These are phyloP conservation scores for Oncorhynchus keta DNA, from an alignment of 2,113 vertebrate genomes.

Conservation along the genomic window DNA sequence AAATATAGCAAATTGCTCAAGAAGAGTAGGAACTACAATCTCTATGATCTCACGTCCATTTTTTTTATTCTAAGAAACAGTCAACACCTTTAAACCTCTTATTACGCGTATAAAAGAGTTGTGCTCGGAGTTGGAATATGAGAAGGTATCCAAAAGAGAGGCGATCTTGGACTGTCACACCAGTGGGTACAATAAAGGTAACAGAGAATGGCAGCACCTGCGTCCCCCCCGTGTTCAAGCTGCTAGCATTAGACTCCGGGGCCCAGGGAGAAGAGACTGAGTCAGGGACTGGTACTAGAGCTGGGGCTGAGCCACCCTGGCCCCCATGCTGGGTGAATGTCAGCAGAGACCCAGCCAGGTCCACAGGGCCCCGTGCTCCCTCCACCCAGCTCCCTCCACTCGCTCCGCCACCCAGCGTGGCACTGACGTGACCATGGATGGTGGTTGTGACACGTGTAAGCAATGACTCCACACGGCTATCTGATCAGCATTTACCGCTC, in stretches of 20 bases:
- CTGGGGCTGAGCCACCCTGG: conserved; percentile 40
- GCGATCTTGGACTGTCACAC: conserved; percentile 44
- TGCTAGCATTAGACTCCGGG: conserved; percentile 55
- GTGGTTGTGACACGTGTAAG: conserved; percentile 72
- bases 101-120: not conserved
- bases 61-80: not conserved
- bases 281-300: conserved; percentile 29
- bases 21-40: not conserved
- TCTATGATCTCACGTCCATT: not conserved
- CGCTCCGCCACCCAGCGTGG: conserved; percentile 62
- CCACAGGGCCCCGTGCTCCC: conserved; percentile 54
- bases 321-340: conserved; percentile 73
- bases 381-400: not conserved
- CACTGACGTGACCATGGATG: conserved; percentile 64
- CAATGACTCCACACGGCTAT: conserved; percentile 73
- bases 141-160: not conserved
- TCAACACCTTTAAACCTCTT: not conserved
- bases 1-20: not conserved
- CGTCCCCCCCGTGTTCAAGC: conserved; percentile 62
- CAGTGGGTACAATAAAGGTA: conserved; percentile 66
- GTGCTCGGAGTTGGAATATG: not conserved
- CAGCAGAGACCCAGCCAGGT: conserved; percentile 62
- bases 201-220: conserved; percentile 71
- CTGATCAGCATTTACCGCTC: conserved; percentile 72
- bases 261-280: conserved; percentile 48